phyloP scores from a whole-genome alignment of 2,113 vertebrate genomes.

The Phyllostomus discolor region DNA sequence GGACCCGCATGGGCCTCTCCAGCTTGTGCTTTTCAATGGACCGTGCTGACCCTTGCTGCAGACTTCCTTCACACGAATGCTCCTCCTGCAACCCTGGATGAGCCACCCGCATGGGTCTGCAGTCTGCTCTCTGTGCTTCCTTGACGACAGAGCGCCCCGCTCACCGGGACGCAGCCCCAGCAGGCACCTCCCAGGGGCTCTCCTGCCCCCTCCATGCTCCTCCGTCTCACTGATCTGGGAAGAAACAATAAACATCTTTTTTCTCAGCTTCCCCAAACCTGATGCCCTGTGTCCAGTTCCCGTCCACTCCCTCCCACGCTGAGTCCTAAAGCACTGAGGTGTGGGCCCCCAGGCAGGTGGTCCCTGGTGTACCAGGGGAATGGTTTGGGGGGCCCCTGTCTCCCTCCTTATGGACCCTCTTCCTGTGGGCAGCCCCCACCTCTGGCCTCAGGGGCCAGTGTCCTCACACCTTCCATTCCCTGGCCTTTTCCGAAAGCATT shows the following conservation, averaged over 20 bases:
- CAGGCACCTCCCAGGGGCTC: rapidly evolving
- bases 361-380: rapidly evolving
- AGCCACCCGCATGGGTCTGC: background rate
- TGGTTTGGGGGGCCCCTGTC: background rate
- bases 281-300: background rate
- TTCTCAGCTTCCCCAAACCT: background rate
- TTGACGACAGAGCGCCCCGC: background rate
- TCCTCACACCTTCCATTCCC: background rate
- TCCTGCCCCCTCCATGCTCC: background rate
- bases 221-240: background rate
- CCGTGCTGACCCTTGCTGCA: background rate
- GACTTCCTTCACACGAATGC: background rate
- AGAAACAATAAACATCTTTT: background rate
- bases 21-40: background rate
- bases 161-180: too few relatives aligned
- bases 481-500: background rate
- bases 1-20: background rate
- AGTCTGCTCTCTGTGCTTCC: background rate
- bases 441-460: background rate
- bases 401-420: background rate
- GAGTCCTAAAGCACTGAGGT: background rate
- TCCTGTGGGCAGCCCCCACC: background rate
- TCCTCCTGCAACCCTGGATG: background rate
- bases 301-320: background rate
- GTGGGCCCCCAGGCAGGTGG: background rate